Evolutionary conservation across 2,113 vertebrate species (phyloP).

Genomic region (Larimichthys crocea): DNA sequence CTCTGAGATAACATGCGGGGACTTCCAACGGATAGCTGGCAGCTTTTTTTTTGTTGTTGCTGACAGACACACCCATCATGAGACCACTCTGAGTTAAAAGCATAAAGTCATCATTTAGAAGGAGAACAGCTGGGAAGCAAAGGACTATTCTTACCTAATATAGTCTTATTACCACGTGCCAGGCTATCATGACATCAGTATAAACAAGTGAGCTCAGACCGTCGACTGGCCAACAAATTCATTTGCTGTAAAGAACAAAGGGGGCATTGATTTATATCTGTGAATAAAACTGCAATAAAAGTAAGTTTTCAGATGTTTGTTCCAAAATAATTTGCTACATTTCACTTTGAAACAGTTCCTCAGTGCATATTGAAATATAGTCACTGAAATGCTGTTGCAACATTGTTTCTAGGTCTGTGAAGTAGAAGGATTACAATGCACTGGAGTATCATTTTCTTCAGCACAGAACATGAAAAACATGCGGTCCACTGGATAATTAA

Average conservation of each 20-base stretch:
- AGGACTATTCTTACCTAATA: not conserved
- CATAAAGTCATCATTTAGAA: not conserved
- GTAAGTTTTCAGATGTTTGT: not conserved
- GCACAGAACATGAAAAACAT: not conserved
- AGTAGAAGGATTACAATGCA: not conserved
- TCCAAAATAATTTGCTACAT: not conserved
- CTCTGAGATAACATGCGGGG: not conserved
- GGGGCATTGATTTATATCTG: not conserved
- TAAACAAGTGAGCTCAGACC: not conserved
- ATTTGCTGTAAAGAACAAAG: not conserved
- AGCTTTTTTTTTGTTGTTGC: not conserved
- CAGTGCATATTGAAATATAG: not conserved
- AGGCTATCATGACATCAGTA: not conserved
- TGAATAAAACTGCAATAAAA: not conserved
- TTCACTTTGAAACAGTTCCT: not conserved
- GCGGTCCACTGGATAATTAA: not conserved
- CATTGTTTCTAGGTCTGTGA: not conserved
- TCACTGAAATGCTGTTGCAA: not conserved
- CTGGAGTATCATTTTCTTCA: not conserved
- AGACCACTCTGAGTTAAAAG: not conserved
- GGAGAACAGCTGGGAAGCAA: not conserved
- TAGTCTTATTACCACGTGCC: no score
- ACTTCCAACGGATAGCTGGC: not conserved
- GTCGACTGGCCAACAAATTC: not conserved
- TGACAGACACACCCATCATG: conserved; percentile 8